Evolutionary conservation across 2,797 vertebrate species (phyloP).

Genomic region (Crypturellus tataupa): DNA sequence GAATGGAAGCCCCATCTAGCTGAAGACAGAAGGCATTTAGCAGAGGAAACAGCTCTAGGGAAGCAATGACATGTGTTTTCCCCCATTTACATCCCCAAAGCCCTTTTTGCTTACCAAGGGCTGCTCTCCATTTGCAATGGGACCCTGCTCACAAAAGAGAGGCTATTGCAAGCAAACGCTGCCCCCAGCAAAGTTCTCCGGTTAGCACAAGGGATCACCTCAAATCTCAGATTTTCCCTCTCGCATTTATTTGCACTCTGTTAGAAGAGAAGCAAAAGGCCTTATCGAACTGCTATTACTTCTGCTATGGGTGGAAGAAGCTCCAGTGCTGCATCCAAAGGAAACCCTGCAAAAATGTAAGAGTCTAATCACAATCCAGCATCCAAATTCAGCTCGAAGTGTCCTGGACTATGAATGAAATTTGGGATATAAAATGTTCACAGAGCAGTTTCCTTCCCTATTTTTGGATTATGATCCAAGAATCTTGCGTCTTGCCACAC

Average conservation of each 20-base stretch:
- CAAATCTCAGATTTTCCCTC: background rate
- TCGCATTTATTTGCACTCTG: rapidly evolving
- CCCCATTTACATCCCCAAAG: background rate
- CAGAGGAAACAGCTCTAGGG: background rate
- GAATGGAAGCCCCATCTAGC: background rate
- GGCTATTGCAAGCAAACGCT: background rate
- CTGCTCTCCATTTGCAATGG: rapidly evolving
- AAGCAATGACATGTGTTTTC: background rate
- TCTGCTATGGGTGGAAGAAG: background rate
- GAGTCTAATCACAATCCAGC: background rate
- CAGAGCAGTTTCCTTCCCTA: background rate
- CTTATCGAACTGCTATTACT: background rate
- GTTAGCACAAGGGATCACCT: background rate
- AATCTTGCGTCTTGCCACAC: background rate
- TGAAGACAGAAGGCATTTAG: background rate
- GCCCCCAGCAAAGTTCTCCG: background rate
- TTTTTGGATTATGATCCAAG: background rate
- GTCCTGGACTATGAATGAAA: background rate
- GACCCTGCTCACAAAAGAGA: background rate
- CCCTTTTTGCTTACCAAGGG: background rate
- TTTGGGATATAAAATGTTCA: background rate
- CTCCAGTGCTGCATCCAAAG: background rate
- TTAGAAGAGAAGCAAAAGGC: background rate
- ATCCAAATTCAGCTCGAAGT: background rate
- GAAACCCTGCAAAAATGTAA: rapidly evolving